Percentiles rank a stretch among this genome's conserved stretches.
Evolutionary conservation across 2,113 vertebrate species (phyloP).

Genomic region (Siniperca knerii): DNA sequence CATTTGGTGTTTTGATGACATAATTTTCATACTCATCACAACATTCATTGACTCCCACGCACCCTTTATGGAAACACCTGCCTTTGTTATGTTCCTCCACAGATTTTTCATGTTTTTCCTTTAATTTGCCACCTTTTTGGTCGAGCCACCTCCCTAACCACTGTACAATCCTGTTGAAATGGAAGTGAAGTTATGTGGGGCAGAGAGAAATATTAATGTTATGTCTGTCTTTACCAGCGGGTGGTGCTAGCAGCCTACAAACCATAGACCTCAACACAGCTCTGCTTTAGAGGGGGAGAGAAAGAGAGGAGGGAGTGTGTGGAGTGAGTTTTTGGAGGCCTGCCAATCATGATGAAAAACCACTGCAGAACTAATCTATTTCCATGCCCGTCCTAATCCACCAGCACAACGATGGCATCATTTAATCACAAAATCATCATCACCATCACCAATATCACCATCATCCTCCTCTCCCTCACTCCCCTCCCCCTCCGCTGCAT

Average conservation of each 20-base stretch:
- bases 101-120: not conserved
- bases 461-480: conserved; percentile 49
- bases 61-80: not conserved
- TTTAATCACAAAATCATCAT: conserved; percentile 85
- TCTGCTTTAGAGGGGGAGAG: not conserved
- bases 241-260: conserved; percentile 77
- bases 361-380: conserved; percentile 86
- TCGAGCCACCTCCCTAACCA: not conserved
- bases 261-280: not conserved
- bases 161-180: not conserved
- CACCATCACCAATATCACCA: conserved; percentile 70
- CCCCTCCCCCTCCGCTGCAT: conserved; percentile 59
- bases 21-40: not conserved
- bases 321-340: conserved; percentile 76
- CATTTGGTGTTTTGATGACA: not conserved
- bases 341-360: conserved; percentile 85
- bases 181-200: not conserved
- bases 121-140: not conserved
- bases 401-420: conserved; percentile 83
- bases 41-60: not conserved
- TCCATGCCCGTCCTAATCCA: conserved; percentile 85
- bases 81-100: not conserved
- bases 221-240: conserved; percentile 61
- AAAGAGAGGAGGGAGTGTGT: conserved; percentile 20
- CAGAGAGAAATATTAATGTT: not conserved